phyloP scores from a whole-genome alignment of 92 coral and sea anemone genomes.

The Heteractis magnifica region DNA sequence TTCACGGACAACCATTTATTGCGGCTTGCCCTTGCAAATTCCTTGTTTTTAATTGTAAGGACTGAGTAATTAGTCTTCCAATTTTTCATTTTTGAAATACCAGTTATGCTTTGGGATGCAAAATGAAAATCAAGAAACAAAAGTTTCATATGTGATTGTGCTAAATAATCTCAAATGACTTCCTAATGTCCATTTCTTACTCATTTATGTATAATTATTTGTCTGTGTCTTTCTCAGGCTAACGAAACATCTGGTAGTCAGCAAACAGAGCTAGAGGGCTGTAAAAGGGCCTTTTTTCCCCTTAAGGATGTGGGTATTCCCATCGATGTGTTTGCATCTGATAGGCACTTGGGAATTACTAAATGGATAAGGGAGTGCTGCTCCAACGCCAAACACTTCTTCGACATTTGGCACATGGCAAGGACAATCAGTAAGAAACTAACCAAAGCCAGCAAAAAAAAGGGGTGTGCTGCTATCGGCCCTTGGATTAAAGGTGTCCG shows the following conservation, averaged over 20 bases:
- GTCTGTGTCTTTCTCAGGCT: conserved; percentile 27
- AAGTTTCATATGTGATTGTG: no score
- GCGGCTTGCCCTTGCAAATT: no score
- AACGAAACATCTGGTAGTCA: conserved; percentile 53
- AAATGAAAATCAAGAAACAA: no score
- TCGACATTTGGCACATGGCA: conserved; percentile 33
- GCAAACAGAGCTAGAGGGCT: conserved; percentile 54
- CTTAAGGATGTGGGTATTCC: conserved; percentile 21
- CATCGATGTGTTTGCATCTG: conserved; percentile 44
- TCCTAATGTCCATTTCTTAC: no score
- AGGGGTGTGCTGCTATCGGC: conserved; percentile 17
- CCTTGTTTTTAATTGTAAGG: no score
- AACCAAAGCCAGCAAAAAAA: conserved; percentile 27
- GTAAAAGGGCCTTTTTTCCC: conserved; percentile 32
- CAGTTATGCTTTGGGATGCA: no score
- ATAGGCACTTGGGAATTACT: conserved; percentile 47
- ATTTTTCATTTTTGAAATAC: no score
- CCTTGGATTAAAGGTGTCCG: conserved; percentile 22
- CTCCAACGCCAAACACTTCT: conserved; percentile 19
- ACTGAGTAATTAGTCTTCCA: no score
- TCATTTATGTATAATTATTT: background rate
- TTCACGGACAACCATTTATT: no score
- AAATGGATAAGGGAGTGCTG: conserved; percentile 38
- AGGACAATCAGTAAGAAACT: conserved; percentile 8
- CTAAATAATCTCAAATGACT: no score